Conservation (phyloP, 1,140 invertebrate genomes). For the Habropoda laboriosa region DNA sequence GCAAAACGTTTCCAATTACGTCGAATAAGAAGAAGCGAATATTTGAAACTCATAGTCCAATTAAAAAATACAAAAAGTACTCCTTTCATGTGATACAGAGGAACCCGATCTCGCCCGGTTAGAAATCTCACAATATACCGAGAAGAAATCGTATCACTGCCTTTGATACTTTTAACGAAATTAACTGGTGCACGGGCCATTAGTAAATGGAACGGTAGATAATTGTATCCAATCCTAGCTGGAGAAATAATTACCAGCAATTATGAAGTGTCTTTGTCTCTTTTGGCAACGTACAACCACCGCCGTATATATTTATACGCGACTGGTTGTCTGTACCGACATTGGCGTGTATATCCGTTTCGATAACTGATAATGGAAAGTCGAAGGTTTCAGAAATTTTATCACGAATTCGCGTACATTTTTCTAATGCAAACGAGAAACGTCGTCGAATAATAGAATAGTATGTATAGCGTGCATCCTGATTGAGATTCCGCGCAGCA, state of each 20-base stretch:
- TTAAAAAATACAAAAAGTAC: not conserved
- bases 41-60: no score
- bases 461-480: conserved; percentile 10
- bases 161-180: conserved; percentile 11
- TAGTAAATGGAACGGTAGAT: conserved; percentile 3
- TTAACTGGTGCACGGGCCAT: conserved; percentile 8
- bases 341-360: not conserved
- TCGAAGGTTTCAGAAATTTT: not conserved
- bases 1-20: no score
- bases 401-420: not conserved
- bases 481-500: conserved; percentile 67
- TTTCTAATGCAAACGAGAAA: conserved; percentile 41
- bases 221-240: conserved; percentile 15
- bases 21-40: not conserved
- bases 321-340: no score
- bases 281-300: not conserved
- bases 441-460: conserved; percentile 25
- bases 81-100: not conserved
- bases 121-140: not conserved
- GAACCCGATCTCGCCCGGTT: not conserved
- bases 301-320: not conserved
- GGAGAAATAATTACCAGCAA: conserved; percentile 13
- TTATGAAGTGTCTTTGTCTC: not conserved
- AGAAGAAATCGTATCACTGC: not conserved
- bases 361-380: no score